Evolutionary conservation across 2,113 vertebrate species (phyloP).

Genomic region (Nothobranchius kuhntae): DNA sequence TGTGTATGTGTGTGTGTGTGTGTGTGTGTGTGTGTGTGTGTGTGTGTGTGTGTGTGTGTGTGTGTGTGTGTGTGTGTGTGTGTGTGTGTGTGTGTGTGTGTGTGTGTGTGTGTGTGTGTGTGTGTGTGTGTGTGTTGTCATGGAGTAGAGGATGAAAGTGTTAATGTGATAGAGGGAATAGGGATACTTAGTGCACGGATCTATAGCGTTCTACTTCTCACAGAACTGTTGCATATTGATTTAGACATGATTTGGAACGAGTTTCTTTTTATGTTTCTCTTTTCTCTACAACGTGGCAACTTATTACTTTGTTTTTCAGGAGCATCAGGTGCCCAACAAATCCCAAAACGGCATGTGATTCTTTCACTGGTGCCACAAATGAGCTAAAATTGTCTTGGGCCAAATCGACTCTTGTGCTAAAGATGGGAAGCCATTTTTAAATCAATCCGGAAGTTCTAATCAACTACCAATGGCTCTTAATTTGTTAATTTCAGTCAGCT

Average conservation of each 20-base stretch:
- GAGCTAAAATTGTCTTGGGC: constrained; percentile 18
- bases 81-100: constrained; percentile 12
- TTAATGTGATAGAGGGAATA: constrained; percentile 44
- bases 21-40: constrained; percentile 19
- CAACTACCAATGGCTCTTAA: neutral
- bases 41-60: neutral
- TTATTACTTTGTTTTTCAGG: constrained; percentile 53
- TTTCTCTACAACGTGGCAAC: constrained; percentile 23
- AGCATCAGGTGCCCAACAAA: constrained; percentile 10
- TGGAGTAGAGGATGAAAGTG: constrained; percentile 13
- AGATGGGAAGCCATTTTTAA: constrained; percentile 1
- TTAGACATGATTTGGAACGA: constrained; percentile 66
- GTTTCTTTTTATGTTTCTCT: constrained; percentile 23
- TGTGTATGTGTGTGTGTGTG: constrained; percentile 21
- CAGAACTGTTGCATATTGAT: constrained; percentile 50
- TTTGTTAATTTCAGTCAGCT: neutral
- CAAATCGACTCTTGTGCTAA: constrained; percentile 13
- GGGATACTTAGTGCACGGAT: constrained; percentile 33
- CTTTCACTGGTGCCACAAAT: constrained; percentile 36
- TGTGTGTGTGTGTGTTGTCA: constrained; percentile 15
- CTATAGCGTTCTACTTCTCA: constrained; percentile 42
- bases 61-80: constrained; percentile 37
- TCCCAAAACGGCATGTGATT: constrained; percentile 14
- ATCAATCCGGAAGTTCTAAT: constrained; percentile 16
- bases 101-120: constrained; percentile 37